Percentiles rank a stretch among this genome's conserved stretches.
Conservation (phyloP, 2,797 vertebrate species). For the Scomberomorus guttatus region DNA sequence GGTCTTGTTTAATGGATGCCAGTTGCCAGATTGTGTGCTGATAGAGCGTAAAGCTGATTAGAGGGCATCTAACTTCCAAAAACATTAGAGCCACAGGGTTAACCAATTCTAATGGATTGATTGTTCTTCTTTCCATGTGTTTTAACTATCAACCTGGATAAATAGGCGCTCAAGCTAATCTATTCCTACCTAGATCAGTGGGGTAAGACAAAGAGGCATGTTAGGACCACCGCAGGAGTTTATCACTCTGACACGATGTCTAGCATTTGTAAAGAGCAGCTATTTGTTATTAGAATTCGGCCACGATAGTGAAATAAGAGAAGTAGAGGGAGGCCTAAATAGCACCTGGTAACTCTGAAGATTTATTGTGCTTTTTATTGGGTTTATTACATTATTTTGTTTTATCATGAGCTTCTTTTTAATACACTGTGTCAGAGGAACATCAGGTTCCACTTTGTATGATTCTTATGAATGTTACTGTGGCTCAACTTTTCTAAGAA, state of each 20-base stretch:
- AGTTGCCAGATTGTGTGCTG: constrained; percentile 88
- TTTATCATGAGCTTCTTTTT: not conserved
- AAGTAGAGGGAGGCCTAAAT: not conserved
- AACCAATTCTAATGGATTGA: constrained; percentile 78
- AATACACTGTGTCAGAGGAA: not conserved
- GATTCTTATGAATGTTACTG: not conserved
- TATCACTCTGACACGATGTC: constrained; percentile 62
- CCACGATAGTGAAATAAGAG: constrained; percentile 10
- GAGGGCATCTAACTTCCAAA: constrained; percentile 86
- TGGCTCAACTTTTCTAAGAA: not conserved
- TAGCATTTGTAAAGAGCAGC: constrained; percentile 53
- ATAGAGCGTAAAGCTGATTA: constrained; percentile 89
- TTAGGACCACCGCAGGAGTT: constrained; percentile 50
- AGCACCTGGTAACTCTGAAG: not conserved
- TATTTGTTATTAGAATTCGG: constrained; percentile 45
- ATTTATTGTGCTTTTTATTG: not conserved
- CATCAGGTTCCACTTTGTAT: not conserved
- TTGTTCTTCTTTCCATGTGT: constrained; percentile 74
- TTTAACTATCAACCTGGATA: constrained; percentile 74
- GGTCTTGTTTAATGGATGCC: constrained; percentile 82
- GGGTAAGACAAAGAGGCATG: constrained; percentile 63
- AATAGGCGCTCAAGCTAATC: constrained; percentile 71
- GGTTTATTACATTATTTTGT: not conserved
- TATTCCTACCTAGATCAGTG: constrained; percentile 61
- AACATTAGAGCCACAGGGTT: constrained; percentile 82